These are phyloP conservation scores for Oceanodroma leucorhoa DNA, from an alignment of 2,797 vertebrate species.

Conservation along the genomic window DNA sequence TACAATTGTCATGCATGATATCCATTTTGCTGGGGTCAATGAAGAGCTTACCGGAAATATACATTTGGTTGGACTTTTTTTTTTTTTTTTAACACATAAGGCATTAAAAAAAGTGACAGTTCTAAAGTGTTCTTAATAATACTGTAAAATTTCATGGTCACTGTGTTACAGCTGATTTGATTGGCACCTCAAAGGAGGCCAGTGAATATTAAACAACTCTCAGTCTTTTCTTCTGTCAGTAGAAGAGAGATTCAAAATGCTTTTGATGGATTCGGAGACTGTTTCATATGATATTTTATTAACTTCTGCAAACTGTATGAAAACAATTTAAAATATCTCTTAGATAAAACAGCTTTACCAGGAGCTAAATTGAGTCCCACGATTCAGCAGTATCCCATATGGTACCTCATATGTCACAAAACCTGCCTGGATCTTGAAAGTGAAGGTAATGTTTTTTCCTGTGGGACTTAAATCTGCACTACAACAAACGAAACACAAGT, in stretches of 20 bases:
- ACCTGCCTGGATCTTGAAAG: slow-evolving; percentile 29
- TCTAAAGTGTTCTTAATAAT: not conserved
- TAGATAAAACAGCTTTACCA: slow-evolving; percentile 40
- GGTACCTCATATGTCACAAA: slow-evolving; percentile 35
- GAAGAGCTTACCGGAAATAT: not conserved
- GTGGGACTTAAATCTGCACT: not conserved
- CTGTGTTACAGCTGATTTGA: slow-evolving; percentile 23
- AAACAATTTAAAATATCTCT: slow-evolving; percentile 59
- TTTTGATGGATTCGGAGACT: slow-evolving; percentile 27
- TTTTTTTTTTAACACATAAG: not conserved
- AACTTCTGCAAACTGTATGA: slow-evolving; percentile 46
- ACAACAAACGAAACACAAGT: not conserved
- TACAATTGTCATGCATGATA: not conserved
- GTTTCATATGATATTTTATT: slow-evolving; percentile 61
- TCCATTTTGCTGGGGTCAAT: not conserved
- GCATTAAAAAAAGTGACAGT: not conserved
- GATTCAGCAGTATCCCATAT: slow-evolving; percentile 18
- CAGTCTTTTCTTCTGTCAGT: not conserved
- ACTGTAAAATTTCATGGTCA: slow-evolving; percentile 27
- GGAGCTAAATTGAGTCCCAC: slow-evolving; percentile 31
- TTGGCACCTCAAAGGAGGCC: not conserved
- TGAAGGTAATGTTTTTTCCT: not conserved
- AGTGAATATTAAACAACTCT: slow-evolving; percentile 13
- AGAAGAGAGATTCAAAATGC: slow-evolving; percentile 10
- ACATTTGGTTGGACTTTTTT: not conserved